These are phyloP conservation scores for Hemiprocne comata DNA, from an alignment of 2,113 vertebrate genomes.

Conservation along the genomic window DNA sequence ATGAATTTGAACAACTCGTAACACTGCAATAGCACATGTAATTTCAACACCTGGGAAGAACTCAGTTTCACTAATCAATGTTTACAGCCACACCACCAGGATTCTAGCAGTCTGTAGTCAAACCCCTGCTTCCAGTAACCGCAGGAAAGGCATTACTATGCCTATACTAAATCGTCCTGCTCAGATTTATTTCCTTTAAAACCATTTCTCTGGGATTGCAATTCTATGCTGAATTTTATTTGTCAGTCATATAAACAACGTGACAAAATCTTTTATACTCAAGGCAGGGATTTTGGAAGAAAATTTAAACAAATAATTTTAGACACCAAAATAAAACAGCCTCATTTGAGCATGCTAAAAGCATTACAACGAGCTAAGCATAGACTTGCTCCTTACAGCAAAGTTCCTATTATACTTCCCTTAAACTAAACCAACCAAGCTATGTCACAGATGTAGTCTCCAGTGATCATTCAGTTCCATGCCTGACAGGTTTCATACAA, in stretches of 20 bases:
- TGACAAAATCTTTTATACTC: conserved; percentile 24
- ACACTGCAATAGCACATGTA: not conserved
- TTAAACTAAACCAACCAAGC: conserved; percentile 28
- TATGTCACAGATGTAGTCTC: conserved; percentile 9
- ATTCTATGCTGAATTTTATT: conserved; percentile 46
- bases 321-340: conserved; percentile 20
- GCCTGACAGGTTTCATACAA: not conserved
- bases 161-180: conserved; percentile 32
- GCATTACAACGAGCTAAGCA: conserved; percentile 43
- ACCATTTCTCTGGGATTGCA: conserved; percentile 29
- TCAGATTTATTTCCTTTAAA: conserved; percentile 59
- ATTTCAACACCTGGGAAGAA: conserved; percentile 48
- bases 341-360: conserved; percentile 10
- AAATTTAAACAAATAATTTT: not conserved
- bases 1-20: conserved; percentile 22
- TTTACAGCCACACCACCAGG: not conserved
- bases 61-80: conserved; percentile 40
- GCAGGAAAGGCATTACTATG: conserved; percentile 26
- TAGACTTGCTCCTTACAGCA: not conserved
- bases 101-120: conserved; percentile 5
- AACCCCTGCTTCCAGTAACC: not conserved
- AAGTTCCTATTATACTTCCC: conserved; percentile 16
- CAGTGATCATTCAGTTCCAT: conserved; percentile 53
- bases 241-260: conserved; percentile 44
- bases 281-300: not conserved